Evolutionary conservation across 2,113 vertebrate species (phyloP), one percentile per base, ranked within the genome.

Genomic region (Dolichotis patagonum): DNA sequence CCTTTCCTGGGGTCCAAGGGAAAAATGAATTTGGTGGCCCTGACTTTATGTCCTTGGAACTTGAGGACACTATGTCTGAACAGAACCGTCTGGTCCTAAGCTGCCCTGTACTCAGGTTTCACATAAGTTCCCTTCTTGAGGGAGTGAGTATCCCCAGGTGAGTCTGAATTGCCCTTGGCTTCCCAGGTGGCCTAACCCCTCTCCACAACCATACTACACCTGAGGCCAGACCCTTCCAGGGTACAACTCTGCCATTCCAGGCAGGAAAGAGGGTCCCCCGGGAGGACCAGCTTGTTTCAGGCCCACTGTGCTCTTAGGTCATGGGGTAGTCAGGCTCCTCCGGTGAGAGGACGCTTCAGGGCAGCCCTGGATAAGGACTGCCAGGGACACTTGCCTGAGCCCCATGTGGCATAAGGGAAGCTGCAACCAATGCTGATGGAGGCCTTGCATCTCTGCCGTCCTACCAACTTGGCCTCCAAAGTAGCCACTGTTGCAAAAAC

Each of bases 171-270:
- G n/a, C 78, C n/a, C 1, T 19, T 3, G 11, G 35, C 56, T 67
- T 80, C 83, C 43, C 8, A 20, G 0, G 16, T 26, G 6, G 2
- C 54, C 60, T 56, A 13, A 30, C 43, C 41, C 2, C 22, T 12
- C 46, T 52, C 62, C 5, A 56, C 8, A 49, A 35, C n/a, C n/a
- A 41, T 1, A 0, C 1, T 1, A 1, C 1, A 30, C 46, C 80
- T 6, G 38, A 63, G 30, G 85, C 14, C 5, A 5, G 17, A 24
- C 41, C 49, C 41, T 38, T 14, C 58, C 58, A 32, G 38, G 38
- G 62, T 35, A 5, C 14, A 63, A 73, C 26, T 35, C 32, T 20
- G 14, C 38, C 19, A 28, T 43, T 56, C 71, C 46, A 86, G 43
- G 8, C 28, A 43, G 83, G 71, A 93, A 65, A 20, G n/a, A 13